These are phyloP conservation scores for Bufotes viridis DNA, from an alignment of 2,797 vertebrate genomes.

Conservation along the genomic window DNA sequence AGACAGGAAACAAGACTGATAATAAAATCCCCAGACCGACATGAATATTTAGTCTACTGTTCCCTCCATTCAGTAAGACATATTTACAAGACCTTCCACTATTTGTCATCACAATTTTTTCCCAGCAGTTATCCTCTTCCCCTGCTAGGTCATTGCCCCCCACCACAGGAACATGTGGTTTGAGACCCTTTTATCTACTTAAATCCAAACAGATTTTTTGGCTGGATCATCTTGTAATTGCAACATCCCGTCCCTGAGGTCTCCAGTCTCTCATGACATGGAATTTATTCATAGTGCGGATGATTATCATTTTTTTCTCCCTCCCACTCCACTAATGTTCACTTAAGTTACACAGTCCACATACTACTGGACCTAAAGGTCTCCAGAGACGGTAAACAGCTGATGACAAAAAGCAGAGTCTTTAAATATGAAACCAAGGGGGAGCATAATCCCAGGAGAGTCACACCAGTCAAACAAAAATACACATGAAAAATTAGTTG, in stretches of 20 bases:
- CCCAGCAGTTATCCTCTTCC: conserved; percentile 33
- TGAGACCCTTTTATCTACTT: conserved; percentile 79
- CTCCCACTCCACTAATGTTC: conserved; percentile 5
- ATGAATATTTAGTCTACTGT: conserved; percentile 55
- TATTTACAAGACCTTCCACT: neutral
- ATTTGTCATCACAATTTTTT: conserved; percentile 25
- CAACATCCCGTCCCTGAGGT: conserved; percentile 76
- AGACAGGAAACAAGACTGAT: conserved; percentile 21
- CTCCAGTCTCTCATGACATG: conserved; percentile 78
- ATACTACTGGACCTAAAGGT: conserved; percentile 57
- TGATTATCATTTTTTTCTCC: conserved; percentile 71
- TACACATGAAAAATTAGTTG: conserved; percentile 38
- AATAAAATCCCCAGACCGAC: neutral
- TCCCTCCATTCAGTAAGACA: conserved; percentile 11
- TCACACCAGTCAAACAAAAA: conserved; percentile 49
- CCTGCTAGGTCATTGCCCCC: conserved; percentile 58
- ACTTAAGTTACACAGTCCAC: conserved; percentile 63
- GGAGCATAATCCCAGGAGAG: conserved; percentile 47
- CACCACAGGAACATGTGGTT: conserved; percentile 70
- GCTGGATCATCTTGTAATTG: conserved; percentile 72
- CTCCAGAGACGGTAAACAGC: conserved; percentile 63
- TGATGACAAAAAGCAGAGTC: conserved; percentile 68
- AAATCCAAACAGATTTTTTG: conserved; percentile 71
- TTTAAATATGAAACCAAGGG: conserved; percentile 67
- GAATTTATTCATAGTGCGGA: conserved; percentile 70